Percentiles rank a stretch among this genome's conserved stretches.
Evolutionary conservation across 2,113 vertebrate genomes (phyloP).

Genomic region (Ceyx margarethae): DNA sequence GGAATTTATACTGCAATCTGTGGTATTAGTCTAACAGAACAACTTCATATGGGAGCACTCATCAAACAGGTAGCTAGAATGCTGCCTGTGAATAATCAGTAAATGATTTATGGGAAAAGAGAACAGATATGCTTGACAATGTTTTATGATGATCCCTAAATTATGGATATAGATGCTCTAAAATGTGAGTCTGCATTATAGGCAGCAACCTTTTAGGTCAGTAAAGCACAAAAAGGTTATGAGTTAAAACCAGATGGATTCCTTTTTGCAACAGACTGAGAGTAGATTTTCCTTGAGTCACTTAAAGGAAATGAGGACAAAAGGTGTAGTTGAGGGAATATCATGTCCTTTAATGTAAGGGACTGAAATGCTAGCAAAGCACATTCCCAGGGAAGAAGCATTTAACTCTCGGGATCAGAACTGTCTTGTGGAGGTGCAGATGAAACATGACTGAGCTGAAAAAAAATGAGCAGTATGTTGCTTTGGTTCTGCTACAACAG

Average conservation of each 20-base stretch:
- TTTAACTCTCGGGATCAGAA: neutral
- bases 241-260: neutral
- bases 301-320: neutral
- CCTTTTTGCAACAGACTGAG: neutral
- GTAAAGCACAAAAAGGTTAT: neutral
- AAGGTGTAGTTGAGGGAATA: neutral
- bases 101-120: neutral
- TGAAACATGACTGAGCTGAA: neutral
- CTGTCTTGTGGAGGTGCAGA: neutral
- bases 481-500: neutral
- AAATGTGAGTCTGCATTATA: neutral
- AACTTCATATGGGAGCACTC: neutral
- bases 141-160: neutral
- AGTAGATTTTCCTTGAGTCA: neutral
- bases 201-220: neutral
- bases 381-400: neutral
- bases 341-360: neutral
- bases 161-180: neutral
- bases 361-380: neutral
- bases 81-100: neutral
- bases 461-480: neutral
- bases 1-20: neutral
- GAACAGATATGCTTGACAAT: neutral
- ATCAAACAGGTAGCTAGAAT: neutral
- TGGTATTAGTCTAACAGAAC: neutral